phyloP scores from a whole-genome alignment of 2,888 invertebrate genomes.

The Ochlodes sylvanus region DNA sequence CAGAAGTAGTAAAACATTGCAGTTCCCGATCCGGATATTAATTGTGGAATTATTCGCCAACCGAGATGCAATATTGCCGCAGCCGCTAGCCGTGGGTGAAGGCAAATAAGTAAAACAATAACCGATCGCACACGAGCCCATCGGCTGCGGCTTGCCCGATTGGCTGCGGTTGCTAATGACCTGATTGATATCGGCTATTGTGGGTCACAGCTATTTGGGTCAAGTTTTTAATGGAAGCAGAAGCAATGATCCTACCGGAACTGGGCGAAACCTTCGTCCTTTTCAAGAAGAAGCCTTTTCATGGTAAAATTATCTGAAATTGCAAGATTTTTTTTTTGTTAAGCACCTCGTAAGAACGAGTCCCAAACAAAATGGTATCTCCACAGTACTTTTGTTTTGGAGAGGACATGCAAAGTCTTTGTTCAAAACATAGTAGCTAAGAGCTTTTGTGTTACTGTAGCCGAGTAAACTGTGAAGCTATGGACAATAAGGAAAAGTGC shows the following conservation, averaged over 20 bases:
- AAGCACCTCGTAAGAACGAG: background rate
- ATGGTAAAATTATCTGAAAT: conserved; percentile 2
- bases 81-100: conserved; percentile 23
- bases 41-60: conserved; percentile 32
- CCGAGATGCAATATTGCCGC: conserved; percentile 33
- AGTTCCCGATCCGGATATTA: conserved; percentile 22
- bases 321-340: conserved; percentile 6
- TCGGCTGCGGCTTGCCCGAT: conserved; percentile 14
- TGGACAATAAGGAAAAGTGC: conserved; percentile 3
- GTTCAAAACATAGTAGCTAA: conserved; percentile 21
- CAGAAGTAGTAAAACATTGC: conserved; percentile 4
- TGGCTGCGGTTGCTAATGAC: conserved; percentile 21
- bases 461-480: conserved; percentile 14
- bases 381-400: conserved; percentile 25
- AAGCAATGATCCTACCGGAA: background rate
- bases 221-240: conserved; percentile 8
- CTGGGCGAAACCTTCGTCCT: too few species aligned
- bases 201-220: conserved; percentile 19
- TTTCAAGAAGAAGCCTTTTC: background rate
- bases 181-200: conserved; percentile 21
- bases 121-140: conserved; percentile 6
- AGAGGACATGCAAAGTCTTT: conserved; percentile 30
- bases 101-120: conserved; percentile 37
- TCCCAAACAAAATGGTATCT: conserved; percentile 26
- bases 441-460: conserved; percentile 16